These are phyloP conservation scores for Patagioenas fasciata DNA, from an alignment of 2,113 vertebrate genomes.

Conservation along the genomic window DNA sequence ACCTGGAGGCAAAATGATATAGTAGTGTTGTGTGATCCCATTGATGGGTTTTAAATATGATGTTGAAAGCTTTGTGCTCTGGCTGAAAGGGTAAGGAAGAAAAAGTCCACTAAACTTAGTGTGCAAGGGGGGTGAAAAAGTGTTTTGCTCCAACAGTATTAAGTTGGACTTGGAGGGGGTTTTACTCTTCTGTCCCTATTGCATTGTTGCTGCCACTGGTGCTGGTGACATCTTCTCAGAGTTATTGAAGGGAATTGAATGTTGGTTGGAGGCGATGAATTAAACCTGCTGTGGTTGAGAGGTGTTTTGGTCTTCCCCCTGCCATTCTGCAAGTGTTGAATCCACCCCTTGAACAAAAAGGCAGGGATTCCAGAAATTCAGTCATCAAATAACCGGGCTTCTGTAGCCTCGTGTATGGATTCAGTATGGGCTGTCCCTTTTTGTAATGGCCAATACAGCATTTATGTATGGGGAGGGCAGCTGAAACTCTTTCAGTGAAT, in stretches of 20 bases:
- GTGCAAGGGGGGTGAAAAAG: neutral
- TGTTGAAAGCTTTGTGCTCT: neutral
- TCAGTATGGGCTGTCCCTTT: neutral
- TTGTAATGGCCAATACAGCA: neutral
- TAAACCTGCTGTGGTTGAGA: neutral
- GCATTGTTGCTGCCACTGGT: neutral
- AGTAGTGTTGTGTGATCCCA: neutral
- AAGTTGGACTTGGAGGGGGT: neutral
- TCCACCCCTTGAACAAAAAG: neutral
- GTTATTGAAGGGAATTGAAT: neutral
- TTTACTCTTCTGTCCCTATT: neutral
- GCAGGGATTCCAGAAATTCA: neutral
- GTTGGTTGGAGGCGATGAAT: neutral
- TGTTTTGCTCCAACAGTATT: neutral
- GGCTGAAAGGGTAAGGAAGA: neutral
- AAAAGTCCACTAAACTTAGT: neutral
- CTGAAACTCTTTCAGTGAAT: constrained; percentile 2
- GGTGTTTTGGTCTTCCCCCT: neutral
- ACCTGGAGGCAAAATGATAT: neutral
- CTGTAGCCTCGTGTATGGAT: neutral
- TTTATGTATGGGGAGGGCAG: neutral
- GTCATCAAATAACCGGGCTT: neutral
- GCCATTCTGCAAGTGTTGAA: neutral
- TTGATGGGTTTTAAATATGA: neutral
- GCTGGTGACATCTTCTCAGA: neutral